These are phyloP conservation scores for Cacatua alba DNA, from an alignment of 2,113 vertebrate species.

Conservation along the genomic window DNA sequence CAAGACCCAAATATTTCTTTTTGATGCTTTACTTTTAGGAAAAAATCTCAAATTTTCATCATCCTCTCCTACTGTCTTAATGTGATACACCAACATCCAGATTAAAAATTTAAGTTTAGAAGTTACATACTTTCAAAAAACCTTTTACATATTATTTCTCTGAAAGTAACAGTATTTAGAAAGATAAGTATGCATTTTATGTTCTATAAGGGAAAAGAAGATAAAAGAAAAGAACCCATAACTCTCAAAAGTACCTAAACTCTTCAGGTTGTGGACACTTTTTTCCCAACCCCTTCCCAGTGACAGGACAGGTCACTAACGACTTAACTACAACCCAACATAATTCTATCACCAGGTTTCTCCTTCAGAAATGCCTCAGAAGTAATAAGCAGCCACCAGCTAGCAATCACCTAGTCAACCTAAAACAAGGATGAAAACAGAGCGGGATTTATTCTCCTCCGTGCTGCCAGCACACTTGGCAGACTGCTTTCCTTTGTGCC, in stretches of 20 bases:
- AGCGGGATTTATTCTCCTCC: background rate
- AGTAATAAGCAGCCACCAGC: background rate
- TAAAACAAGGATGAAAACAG: background rate
- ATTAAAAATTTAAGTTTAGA: background rate
- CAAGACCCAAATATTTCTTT: background rate
- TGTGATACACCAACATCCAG: background rate
- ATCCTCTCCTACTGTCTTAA: background rate
- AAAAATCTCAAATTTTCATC: background rate
- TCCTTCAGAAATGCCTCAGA: background rate
- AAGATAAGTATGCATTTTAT: background rate
- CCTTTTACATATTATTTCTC: background rate
- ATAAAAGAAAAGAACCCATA: rapidly evolving
- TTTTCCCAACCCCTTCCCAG: rapidly evolving
- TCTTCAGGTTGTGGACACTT: background rate
- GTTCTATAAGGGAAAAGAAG: background rate
- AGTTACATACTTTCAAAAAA: background rate
- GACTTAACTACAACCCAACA: background rate
- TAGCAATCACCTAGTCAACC: background rate
- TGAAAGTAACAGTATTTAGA: background rate
- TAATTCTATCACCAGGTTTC: background rate
- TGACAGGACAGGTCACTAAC: background rate
- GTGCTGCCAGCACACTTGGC: background rate
- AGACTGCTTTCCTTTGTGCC: background rate
- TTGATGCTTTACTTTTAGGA: background rate
- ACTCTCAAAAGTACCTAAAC: rapidly evolving